These are phyloP conservation scores for Geotrupes spiniger DNA, from an alignment of 2,888 invertebrate genomes.

Conservation along the genomic window DNA sequence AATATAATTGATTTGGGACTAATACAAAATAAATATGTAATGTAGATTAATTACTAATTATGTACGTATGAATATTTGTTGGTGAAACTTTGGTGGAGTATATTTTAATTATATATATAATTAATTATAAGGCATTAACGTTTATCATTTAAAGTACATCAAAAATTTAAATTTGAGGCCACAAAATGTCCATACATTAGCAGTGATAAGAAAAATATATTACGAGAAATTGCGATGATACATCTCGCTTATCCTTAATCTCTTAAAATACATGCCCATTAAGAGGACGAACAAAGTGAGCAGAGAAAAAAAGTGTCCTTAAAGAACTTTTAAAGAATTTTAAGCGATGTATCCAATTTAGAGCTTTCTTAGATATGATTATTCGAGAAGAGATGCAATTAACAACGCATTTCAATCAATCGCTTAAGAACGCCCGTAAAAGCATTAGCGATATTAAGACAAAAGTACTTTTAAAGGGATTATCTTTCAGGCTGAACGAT, in stretches of 20 bases:
- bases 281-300: constrained; percentile 1
- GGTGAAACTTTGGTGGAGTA: too few relatives aligned
- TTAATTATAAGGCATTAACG: too few relatives aligned
- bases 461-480: too few relatives aligned
- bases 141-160: too few relatives aligned
- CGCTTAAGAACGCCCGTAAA: neutral
- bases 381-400: constrained; percentile 2
- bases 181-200: neutral
- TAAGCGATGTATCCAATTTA: neutral
- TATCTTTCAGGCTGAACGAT: constrained; percentile 13
- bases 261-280: constrained; percentile 15
- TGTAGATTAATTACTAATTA: too few relatives aligned
- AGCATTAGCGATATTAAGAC: too few relatives aligned
- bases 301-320: constrained; percentile 8
- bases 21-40: too few relatives aligned
- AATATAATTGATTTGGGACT: too few relatives aligned
- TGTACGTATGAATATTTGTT: too few relatives aligned
- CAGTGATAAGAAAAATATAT: constrained; percentile 15
- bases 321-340: constrained; percentile 5
- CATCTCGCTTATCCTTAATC: constrained; percentile 17
- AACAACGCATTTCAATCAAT: neutral
- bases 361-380: constrained; percentile 1
- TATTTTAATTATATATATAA: too few relatives aligned
- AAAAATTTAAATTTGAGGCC: too few relatives aligned
- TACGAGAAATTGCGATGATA: constrained; percentile 14